phyloP scores from a whole-genome alignment of 2,113 vertebrate genomes.

The Nothoprocta pentlandii region DNA sequence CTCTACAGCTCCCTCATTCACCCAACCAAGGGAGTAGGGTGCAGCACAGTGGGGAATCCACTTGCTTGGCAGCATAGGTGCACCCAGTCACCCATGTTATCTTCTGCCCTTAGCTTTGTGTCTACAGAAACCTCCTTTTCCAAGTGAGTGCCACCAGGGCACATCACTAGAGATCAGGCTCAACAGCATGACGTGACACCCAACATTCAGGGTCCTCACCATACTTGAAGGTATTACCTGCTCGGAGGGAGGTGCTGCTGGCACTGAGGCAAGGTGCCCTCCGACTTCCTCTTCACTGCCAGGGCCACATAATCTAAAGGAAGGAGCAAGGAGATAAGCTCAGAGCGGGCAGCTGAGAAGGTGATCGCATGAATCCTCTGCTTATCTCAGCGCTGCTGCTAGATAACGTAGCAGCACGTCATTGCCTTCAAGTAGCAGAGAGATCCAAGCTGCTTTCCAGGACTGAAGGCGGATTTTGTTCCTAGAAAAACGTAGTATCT shows the following conservation, averaged over 20 bases:
- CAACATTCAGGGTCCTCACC: background rate
- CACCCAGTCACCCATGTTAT: background rate
- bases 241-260: conserved; percentile 44
- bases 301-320: conserved; percentile 20
- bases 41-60: background rate
- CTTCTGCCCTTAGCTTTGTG: background rate
- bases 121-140: background rate
- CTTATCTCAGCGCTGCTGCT: background rate
- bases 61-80: background rate
- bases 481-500: background rate
- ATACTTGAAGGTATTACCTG: background rate
- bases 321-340: background rate
- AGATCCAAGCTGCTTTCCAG: background rate
- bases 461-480: background rate
- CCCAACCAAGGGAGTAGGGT: background rate
- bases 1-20: background rate
- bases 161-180: background rate
- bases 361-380: background rate
- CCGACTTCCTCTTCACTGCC: conserved; percentile 60
- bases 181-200: rapidly evolving
- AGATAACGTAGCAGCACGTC: rapidly evolving
- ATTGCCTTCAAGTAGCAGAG: background rate
- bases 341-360: background rate
- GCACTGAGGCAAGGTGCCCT: conserved; percentile 2
- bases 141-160: background rate